Conservation (phyloP, 2,888 invertebrate species). For the Papilio gigon region DNA sequence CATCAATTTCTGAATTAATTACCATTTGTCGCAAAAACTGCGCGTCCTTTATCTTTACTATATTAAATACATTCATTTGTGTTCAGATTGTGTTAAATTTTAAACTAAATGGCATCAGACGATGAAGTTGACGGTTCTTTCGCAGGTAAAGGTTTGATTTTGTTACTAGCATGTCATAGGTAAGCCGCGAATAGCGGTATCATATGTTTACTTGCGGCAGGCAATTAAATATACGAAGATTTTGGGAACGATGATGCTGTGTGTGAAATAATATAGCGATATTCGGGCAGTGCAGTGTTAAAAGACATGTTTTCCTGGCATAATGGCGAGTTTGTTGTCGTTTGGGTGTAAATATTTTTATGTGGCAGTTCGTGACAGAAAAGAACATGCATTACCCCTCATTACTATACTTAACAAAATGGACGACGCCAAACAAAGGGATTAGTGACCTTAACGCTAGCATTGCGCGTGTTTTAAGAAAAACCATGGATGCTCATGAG, state of each 20-base stretch:
- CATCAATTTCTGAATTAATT: slow-evolving; percentile 83
- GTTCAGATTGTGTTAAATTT: slow-evolving; percentile 68
- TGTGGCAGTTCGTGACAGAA: slow-evolving; percentile 82
- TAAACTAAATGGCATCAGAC: slow-evolving; percentile 90
- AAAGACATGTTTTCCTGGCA: slow-evolving; percentile 51
- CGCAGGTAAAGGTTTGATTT: slow-evolving; percentile 88
- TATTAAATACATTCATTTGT: slow-evolving; percentile 70
- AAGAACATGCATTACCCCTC: slow-evolving; percentile 86
- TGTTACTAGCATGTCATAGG: slow-evolving; percentile 80
- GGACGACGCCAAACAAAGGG: slow-evolving; percentile 90
- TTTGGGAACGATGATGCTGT: slow-evolving; percentile 56
- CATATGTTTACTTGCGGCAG: slow-evolving; percentile 83
- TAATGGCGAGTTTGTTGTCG: slow-evolving; percentile 69
- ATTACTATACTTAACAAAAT: slow-evolving; percentile 87
- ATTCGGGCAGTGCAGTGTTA: slow-evolving; percentile 46
- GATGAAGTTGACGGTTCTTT: slow-evolving; percentile 93
- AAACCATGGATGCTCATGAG: slow-evolving; percentile 57
- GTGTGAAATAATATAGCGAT: slow-evolving; percentile 46
- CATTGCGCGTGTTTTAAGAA: slow-evolving; percentile 64
- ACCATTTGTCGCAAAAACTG: slow-evolving; percentile 83
- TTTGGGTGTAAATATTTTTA: slow-evolving; percentile 80
- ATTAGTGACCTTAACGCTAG: slow-evolving; percentile 84
- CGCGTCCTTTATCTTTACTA: slow-evolving; percentile 81
- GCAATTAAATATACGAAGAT: slow-evolving; percentile 81
- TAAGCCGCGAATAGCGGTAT: slow-evolving; percentile 83